phyloP scores from a whole-genome alignment of 2,888 invertebrate species.

The Ormyrus thymus region DNA sequence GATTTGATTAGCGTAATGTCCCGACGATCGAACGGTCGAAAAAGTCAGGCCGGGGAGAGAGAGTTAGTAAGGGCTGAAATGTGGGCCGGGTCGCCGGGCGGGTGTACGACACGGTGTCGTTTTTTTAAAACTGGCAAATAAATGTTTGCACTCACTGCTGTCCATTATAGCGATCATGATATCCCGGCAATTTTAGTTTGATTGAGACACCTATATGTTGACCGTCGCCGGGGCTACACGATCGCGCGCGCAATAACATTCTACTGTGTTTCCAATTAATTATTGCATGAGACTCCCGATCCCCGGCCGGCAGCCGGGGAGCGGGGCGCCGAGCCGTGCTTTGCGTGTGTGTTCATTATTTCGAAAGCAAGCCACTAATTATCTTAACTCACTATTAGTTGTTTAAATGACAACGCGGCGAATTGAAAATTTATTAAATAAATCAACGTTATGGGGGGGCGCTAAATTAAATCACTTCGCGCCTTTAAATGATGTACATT shows the following conservation, averaged over 20 bases:
- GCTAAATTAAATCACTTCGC: slow-evolving; percentile 43
- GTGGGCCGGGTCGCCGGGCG: background rate
- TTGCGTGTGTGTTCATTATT: slow-evolving; percentile 44
- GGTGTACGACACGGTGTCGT: slow-evolving; percentile 36
- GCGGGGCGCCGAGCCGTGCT: background rate
- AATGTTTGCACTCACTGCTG: slow-evolving; percentile 43
- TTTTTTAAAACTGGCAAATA: slow-evolving; percentile 52
- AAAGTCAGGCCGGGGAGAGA: background rate
- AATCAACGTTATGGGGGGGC: slow-evolving; percentile 44
- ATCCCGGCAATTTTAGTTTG: slow-evolving; percentile 55
- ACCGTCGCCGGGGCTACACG: slow-evolving; percentile 26
- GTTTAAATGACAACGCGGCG: slow-evolving; percentile 51
- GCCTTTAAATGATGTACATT: slow-evolving; percentile 30
- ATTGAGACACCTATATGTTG: slow-evolving; percentile 53
- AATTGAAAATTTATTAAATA: slow-evolving; percentile 58
- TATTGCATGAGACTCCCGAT: slow-evolving; percentile 52
- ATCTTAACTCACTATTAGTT: slow-evolving; percentile 56
- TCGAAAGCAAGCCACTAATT: slow-evolving; percentile 56
- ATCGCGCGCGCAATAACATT: slow-evolving; percentile 44
- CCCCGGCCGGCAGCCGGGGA: background rate
- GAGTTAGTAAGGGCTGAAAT: background rate
- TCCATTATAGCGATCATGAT: slow-evolving; percentile 56
- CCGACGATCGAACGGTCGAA: slow-evolving; percentile 18
- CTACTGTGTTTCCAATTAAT: slow-evolving; percentile 57
- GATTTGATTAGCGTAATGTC: slow-evolving; percentile 23